Evolutionary conservation across 2,113 vertebrate genomes (phyloP).

Genomic region (Syngnathus scovelli): DNA sequence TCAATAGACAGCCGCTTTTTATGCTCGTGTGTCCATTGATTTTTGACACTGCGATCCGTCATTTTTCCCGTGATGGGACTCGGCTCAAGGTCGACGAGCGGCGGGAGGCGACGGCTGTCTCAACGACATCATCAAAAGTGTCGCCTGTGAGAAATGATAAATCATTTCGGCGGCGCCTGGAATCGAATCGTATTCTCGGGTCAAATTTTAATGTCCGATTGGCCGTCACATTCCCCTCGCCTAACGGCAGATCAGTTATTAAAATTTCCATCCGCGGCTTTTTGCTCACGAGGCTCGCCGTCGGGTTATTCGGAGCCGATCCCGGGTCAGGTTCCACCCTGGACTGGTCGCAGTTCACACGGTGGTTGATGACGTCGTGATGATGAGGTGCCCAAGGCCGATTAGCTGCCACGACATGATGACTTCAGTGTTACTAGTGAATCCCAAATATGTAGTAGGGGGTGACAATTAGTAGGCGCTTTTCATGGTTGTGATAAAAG

Average conservation of each 20-base stretch:
- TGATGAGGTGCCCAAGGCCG: too few species aligned
- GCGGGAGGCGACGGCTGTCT: not conserved
- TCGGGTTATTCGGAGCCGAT: not conserved
- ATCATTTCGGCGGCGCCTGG: constrained; percentile 35
- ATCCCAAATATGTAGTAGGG: too few species aligned
- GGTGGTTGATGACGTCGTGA: too few species aligned
- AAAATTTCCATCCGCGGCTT: not conserved
- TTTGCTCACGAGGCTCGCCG: not conserved
- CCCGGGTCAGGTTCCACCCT: too few species aligned
- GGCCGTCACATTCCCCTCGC: not conserved
- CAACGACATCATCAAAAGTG: constrained; percentile 33
- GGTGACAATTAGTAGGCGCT: too few species aligned
- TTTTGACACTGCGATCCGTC: constrained; percentile 11
- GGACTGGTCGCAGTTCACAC: too few species aligned
- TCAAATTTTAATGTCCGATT: constrained; percentile 46
- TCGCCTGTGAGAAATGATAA: constrained; percentile 31
- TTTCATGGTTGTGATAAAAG: too few species aligned
- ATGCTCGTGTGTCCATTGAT: constrained; percentile 1
- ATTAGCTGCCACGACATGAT: too few species aligned
- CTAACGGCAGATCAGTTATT: constrained; percentile 11
- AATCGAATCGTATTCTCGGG: constrained; percentile 20
- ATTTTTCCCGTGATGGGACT: constrained; percentile 28
- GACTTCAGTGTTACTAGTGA: too few species aligned
- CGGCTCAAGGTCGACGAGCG: constrained; percentile 24
- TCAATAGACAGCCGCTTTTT: not conserved